Conservation (phyloP, 2,113 vertebrate genomes). For the Apus apus region DNA sequence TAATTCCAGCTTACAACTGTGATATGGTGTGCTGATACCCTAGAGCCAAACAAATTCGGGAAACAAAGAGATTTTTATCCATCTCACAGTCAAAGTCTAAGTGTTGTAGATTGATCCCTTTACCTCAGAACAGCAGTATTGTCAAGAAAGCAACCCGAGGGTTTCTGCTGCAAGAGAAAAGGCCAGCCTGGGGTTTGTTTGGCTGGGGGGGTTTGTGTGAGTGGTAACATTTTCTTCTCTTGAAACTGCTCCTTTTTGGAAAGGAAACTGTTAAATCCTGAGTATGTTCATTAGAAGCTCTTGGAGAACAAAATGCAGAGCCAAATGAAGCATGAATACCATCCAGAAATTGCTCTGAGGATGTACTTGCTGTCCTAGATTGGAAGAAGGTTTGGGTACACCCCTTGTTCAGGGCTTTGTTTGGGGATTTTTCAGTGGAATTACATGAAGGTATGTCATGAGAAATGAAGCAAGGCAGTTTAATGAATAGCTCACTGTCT, state of each 20-base stretch:
- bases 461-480: conserved; percentile 17
- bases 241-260: neutral
- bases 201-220: neutral
- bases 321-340: conserved; percentile 49
- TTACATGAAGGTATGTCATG: neutral
- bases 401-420: neutral
- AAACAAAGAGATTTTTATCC: neutral
- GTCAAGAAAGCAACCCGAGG: neutral
- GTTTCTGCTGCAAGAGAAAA: neutral
- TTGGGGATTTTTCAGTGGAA: neutral
- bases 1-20: neutral
- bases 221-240: neutral
- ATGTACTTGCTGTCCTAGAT: neutral
- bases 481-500: neutral
- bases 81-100: neutral
- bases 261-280: conserved; percentile 29
- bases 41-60: neutral
- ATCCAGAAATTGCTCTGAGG: conserved; percentile 22
- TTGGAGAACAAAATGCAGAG: conserved; percentile 9
- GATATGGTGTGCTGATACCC: neutral
- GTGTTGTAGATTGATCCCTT: neutral
- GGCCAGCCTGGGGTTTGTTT: neutral
- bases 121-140: neutral
- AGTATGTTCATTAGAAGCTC: neutral
- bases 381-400: neutral